Evolutionary conservation across 35 echinoderm and acorn worm genomes (phyloP).

Genomic region (Apostichopus parvimensis): DNA sequence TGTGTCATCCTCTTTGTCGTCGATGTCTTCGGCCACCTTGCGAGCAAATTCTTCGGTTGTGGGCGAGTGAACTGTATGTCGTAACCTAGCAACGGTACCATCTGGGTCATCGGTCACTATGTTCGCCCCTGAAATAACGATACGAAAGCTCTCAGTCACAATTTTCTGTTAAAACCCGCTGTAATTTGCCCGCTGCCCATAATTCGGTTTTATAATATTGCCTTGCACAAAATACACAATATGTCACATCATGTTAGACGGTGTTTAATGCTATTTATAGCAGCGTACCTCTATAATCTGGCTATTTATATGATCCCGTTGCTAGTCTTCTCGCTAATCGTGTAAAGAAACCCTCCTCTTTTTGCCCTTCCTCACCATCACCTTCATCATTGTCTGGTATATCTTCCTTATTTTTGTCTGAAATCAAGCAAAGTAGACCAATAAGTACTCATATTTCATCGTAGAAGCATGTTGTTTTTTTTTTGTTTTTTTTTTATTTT

Average conservation of each 20-base stretch:
- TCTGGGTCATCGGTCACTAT: slow-evolving; percentile 81
- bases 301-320: slow-evolving; percentile 16
- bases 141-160: too few relatives aligned
- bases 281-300: slow-evolving; percentile 12
- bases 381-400: slow-evolving; percentile 36
- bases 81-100: slow-evolving; percentile 67
- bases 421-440: slow-evolving; percentile 27
- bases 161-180: too few relatives aligned
- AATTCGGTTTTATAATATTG: too few relatives aligned
- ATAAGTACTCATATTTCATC: background rate
- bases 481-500: background rate
- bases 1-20: slow-evolving; percentile 78
- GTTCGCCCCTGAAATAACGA: slow-evolving; percentile 68
- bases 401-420: slow-evolving; percentile 68
- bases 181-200: background rate
- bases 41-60: slow-evolving; percentile 58
- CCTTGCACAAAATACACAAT: too few relatives aligned
- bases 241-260: too few relatives aligned
- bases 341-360: slow-evolving; percentile 79
- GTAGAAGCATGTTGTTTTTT: too few relatives aligned
- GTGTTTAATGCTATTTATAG: too few relatives aligned
- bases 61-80: slow-evolving; percentile 50
- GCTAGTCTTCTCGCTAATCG: slow-evolving; percentile 60
- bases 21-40: slow-evolving; percentile 78
- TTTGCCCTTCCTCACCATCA: slow-evolving; percentile 66